Evolutionary conservation across 2,113 vertebrate species (phyloP).

Genomic region (Azemiops feae): DNA sequence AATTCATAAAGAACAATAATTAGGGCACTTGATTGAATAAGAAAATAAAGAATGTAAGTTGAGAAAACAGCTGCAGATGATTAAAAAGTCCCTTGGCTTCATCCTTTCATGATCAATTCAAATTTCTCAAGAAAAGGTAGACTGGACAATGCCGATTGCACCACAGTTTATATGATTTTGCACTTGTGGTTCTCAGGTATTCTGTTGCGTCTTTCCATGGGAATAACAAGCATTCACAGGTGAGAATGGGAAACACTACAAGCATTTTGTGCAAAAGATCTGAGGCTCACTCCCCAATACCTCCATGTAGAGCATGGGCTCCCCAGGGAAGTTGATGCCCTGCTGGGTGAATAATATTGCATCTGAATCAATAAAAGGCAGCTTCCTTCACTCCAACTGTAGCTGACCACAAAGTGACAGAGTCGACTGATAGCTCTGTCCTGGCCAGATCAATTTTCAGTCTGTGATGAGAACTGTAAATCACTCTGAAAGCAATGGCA

Average conservation of each 20-base stretch:
- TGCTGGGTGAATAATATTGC: not conserved
- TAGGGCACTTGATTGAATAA: not conserved
- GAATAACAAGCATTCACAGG: not conserved
- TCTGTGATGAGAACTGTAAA: constrained; percentile 22
- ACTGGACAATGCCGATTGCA: not conserved
- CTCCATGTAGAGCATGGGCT: not conserved
- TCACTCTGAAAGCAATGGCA: constrained; percentile 11
- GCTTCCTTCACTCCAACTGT: not conserved
- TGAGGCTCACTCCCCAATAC: not conserved
- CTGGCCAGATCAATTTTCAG: constrained; percentile 20
- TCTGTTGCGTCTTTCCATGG: not conserved
- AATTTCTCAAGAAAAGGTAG: not conserved
- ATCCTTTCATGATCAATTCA: constrained; percentile 46
- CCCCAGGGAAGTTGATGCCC: not conserved
- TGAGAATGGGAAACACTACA: not conserved
- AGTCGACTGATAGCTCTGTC: not conserved
- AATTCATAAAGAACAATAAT: not conserved
- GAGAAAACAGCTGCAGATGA: not conserved
- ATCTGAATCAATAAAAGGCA: not conserved
- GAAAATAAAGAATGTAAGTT: not conserved
- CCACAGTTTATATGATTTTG: not conserved
- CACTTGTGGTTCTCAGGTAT: not conserved
- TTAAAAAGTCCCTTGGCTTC: not conserved
- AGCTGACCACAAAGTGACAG: not conserved
- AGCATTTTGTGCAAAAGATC: not conserved